Evolutionary conservation across 2,113 vertebrate species (phyloP).

Genomic region (Dolichotis patagonum): DNA sequence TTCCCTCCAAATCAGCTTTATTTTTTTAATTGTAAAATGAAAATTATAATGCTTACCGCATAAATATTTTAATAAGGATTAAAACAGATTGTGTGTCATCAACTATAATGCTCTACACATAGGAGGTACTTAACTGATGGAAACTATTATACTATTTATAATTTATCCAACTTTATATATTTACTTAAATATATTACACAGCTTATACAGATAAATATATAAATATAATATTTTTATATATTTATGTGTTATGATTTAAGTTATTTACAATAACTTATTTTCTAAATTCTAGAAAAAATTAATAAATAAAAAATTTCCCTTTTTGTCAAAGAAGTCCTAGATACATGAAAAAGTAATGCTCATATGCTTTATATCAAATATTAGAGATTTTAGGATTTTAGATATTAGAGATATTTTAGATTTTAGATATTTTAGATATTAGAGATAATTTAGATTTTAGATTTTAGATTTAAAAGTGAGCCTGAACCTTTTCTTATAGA

Average conservation of each 20-base stretch:
- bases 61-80: conserved; percentile 1
- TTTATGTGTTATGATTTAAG: background rate
- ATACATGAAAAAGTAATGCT: background rate
- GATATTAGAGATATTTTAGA: background rate
- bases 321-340: background rate
- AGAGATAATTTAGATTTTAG: background rate
- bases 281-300: background rate
- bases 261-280: background rate
- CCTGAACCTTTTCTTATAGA: background rate
- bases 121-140: background rate
- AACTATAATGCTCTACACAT: background rate
- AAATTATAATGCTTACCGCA: background rate
- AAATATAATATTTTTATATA: background rate
- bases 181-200: background rate
- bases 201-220: background rate
- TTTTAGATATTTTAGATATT: background rate
- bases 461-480: background rate
- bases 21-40: conserved; percentile 7
- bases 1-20: background rate
- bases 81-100: background rate
- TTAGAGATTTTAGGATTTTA: conserved; percentile 14
- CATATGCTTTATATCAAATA: background rate
- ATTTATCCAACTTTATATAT: background rate
- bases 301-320: background rate
- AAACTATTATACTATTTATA: background rate